Base-by-base conservation (phyloP, 1,140 invertebrate genomes). In the Hyles euphorbiae region DNA sequence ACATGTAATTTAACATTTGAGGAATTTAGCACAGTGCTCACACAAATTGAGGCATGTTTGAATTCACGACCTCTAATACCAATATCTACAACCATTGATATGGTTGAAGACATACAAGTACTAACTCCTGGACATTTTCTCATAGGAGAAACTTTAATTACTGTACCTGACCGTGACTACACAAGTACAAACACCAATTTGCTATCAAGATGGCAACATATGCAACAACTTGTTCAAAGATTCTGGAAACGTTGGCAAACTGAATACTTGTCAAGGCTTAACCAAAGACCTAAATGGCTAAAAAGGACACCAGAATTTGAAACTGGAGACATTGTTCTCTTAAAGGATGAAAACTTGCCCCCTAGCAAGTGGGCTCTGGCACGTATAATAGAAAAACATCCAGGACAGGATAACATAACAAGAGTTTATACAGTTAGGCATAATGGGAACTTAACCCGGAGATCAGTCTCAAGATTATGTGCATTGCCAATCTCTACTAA, bases 111-210 rank as follows among this genome's bases (percentile, higher is more conserved):
- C 3, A 34, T 56, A 3, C 43, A 56, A n/a, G 12, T 47, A 32
- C 6, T 56, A 46, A 56, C 53, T 22, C 53, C 43, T 46, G 53
- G 45, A 40, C 79, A 82, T 59, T 80, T 75, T 48, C 47, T 81
- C 1, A 78, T 74, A 43, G 73, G 84, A 3, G 67, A 65, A 51
- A 51, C 58, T n/a, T 61, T 61, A 5, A 53, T 67, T 22, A 56
- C 44, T 3, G 8, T 56, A 11, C 54, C 45, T 44, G 22, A 34
- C n/a, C 40, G 9, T 3, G 45, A 48, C 46, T 48, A 47, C 33
- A 10, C 12, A 10, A 11, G 8, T n/a, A 4, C 3, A 11, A 34
- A 34, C 10, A 33, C 47, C n/a, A 48, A 32, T 34, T 32, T 10
- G 34, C 32, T 47, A 34, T 48, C 44, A 0, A 36, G 54, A 47